Evolutionary conservation across 2,797 vertebrate species (phyloP).

Genomic region (Anguilla anguilla): DNA sequence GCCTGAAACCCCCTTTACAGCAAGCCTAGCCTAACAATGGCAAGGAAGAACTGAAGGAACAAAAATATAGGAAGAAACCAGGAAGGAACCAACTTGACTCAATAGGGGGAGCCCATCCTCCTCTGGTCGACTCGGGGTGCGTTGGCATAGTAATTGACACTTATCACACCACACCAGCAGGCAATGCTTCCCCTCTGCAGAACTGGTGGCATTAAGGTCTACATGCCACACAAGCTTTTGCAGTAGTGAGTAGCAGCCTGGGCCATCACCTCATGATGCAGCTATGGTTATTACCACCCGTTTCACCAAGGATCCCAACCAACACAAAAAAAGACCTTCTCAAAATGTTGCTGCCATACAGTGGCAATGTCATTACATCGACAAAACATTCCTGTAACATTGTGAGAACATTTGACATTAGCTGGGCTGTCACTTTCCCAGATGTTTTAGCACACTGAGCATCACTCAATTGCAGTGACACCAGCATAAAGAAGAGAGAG

Average conservation of each 20-base stretch:
- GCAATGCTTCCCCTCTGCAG: background rate
- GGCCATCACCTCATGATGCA: background rate
- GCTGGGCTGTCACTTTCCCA: too few species aligned
- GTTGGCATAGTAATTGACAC: background rate
- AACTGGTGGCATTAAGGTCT: background rate
- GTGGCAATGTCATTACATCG: too few species aligned
- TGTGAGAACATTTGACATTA: too few species aligned
- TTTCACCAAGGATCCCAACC: background rate
- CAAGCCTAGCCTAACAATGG: background rate
- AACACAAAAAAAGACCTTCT: too few species aligned
- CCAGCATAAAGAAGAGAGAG: too few species aligned
- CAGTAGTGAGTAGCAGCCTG: background rate
- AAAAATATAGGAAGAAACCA: background rate
- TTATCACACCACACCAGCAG: background rate
- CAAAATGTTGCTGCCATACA: too few species aligned
- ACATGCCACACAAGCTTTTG: background rate
- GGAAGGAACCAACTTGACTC: slow-evolving; percentile 1
- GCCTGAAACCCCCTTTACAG: background rate
- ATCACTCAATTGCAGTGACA: too few species aligned
- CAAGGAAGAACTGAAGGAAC: background rate
- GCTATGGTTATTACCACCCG: background rate
- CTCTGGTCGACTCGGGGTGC: background rate
- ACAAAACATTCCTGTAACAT: too few species aligned
- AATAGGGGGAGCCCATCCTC: background rate
- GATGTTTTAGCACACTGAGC: too few species aligned